phyloP scores from a whole-genome alignment of 92 coral and sea anemone genomes.

The Galaxea fascicularis region DNA sequence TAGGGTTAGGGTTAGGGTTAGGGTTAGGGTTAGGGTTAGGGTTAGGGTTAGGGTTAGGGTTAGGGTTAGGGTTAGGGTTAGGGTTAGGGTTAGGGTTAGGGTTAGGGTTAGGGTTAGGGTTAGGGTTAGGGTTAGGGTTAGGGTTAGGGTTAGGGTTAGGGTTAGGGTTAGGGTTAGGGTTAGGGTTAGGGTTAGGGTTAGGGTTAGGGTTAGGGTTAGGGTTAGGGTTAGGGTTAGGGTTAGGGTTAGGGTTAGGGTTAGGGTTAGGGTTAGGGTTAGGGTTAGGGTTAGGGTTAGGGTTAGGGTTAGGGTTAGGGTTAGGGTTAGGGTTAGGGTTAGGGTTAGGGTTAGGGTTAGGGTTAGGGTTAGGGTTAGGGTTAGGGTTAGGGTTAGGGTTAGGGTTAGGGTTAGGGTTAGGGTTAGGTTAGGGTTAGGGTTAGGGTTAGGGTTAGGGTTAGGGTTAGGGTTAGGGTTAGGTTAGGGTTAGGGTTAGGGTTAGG shows the following conservation, averaged over 20 bases:
- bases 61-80: slow-evolving; percentile 67
- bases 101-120: slow-evolving; percentile 66
- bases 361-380: slow-evolving; percentile 67
- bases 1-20: slow-evolving; percentile 69
- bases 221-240: slow-evolving; percentile 70
- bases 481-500: slow-evolving; percentile 66
- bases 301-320: slow-evolving; percentile 68
- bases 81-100: slow-evolving; percentile 71
- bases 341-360: slow-evolving; percentile 65
- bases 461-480: slow-evolving; percentile 70
- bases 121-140: slow-evolving; percentile 69
- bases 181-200: slow-evolving; percentile 70
- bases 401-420: slow-evolving; percentile 67
- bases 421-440: too few species aligned
- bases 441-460: slow-evolving; percentile 77
- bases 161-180: slow-evolving; percentile 70
- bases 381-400: slow-evolving; percentile 68
- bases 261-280: slow-evolving; percentile 64
- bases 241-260: slow-evolving; percentile 70
- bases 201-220: slow-evolving; percentile 65
- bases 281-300: slow-evolving; percentile 62
- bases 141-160: slow-evolving; percentile 70
- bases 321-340: slow-evolving; percentile 71
- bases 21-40: slow-evolving; percentile 64
- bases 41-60: slow-evolving; percentile 71